A percentile compares a stretch with the other conserved stretches of the same genome.
These are phyloP conservation scores for Colaptes auratus DNA, from an alignment of 2,113 vertebrate species.

Conservation along the genomic window DNA sequence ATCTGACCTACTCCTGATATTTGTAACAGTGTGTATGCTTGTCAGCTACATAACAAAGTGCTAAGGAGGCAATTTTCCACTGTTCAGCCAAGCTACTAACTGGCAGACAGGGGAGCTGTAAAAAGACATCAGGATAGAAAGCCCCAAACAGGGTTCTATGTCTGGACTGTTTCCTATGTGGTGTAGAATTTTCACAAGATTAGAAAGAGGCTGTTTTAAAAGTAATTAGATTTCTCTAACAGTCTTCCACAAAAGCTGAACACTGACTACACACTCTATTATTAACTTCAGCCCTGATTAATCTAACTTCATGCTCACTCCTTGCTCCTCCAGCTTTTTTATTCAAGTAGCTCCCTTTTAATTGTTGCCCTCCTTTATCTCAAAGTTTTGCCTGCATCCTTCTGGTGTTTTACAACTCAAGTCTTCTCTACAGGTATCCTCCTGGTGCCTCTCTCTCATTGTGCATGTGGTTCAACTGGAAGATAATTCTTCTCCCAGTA, in stretches of 20 bases:
- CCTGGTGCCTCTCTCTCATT: background rate
- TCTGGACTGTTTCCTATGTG: background rate
- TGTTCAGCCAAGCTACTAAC: background rate
- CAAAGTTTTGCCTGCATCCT: background rate
- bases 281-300: background rate
- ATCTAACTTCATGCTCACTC: background rate
- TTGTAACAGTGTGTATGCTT: background rate
- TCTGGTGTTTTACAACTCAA: background rate
- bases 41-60: background rate
- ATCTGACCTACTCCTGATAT: background rate
- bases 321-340: background rate
- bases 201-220: background rate
- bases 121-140: background rate
- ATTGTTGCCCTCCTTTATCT: background rate
- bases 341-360: background rate
- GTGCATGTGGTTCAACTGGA: background rate
- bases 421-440: background rate
- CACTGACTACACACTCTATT: background rate
- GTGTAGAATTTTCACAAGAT: too few species aligned
- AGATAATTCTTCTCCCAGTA: background rate
- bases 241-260: background rate
- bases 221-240: background rate
- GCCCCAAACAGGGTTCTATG: background rate
- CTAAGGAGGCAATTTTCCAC: background rate
- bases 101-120: background rate